These are phyloP conservation scores for Pangasius djambal DNA, from an alignment of 2,797 vertebrate species.

Conservation along the genomic window DNA sequence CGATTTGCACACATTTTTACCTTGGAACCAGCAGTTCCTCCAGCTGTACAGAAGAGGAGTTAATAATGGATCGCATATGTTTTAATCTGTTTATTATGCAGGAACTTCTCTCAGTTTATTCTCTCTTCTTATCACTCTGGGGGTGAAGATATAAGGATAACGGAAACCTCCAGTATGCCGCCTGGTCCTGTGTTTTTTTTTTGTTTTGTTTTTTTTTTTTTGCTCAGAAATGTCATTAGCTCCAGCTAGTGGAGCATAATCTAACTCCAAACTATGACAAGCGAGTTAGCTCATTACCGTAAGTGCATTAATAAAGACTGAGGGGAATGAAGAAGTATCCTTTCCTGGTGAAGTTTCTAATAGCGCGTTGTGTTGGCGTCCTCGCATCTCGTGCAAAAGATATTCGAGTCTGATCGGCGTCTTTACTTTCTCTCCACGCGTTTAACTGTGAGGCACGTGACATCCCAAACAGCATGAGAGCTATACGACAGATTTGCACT, in stretches of 20 bases:
- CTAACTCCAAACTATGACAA: background rate
- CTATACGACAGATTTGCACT: too few relatives aligned
- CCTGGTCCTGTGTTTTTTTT: background rate
- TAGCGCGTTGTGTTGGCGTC: background rate
- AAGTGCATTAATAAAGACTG: background rate
- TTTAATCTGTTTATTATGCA: conserved; percentile 1
- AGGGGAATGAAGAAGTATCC: background rate
- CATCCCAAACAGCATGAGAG: too few relatives aligned
- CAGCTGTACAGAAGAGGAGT: background rate
- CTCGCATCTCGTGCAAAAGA: background rate
- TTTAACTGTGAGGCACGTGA: too few relatives aligned
- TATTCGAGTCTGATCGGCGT: too few relatives aligned
- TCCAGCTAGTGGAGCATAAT: background rate
- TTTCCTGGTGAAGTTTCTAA: background rate
- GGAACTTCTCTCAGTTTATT: background rate
- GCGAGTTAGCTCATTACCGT: background rate
- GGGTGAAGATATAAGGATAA: background rate
- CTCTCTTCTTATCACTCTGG: background rate
- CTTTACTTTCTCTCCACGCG: too few relatives aligned
- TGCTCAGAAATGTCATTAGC: background rate
- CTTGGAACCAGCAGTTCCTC: background rate
- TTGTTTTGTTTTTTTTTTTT: background rate
- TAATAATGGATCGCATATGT: background rate
- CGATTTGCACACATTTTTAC: background rate
- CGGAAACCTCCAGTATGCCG: background rate